phyloP scores from a whole-genome alignment of 2,797 vertebrate genomes.

The Neosalanx taihuensis region DNA sequence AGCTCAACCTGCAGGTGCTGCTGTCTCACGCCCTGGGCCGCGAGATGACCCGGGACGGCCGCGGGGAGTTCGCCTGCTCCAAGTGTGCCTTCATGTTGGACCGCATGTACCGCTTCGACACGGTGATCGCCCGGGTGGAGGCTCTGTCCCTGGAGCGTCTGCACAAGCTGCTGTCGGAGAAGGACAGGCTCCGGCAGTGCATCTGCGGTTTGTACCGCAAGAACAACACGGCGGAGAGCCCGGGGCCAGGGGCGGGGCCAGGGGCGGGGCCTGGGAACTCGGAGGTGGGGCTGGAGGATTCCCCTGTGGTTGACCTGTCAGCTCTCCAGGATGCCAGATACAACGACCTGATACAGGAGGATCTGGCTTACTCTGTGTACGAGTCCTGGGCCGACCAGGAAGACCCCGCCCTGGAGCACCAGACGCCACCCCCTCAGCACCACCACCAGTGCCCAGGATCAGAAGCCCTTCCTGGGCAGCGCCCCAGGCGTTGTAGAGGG shows the following conservation, averaged over 20 bases:
- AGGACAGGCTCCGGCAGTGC: slow-evolving; percentile 88
- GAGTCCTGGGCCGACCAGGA: slow-evolving; percentile 89
- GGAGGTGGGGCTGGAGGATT: slow-evolving; percentile 45
- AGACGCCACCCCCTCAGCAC: slow-evolving; percentile 43
- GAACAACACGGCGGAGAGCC: slow-evolving; percentile 71
- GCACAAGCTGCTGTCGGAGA: slow-evolving; percentile 89
- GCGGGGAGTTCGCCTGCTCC: slow-evolving; percentile 91
- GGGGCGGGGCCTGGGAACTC: slow-evolving; percentile 7
- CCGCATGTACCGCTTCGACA: slow-evolving; percentile 90
- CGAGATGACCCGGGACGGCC: slow-evolving; percentile 87
- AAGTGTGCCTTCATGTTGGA: slow-evolving; percentile 98
- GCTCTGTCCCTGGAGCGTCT: slow-evolving; percentile 87
- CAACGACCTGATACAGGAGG: slow-evolving; percentile 83
- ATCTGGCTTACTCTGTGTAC: slow-evolving; percentile 84
- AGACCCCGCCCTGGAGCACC: slow-evolving; percentile 53
- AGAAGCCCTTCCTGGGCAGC: slow-evolving; percentile 58
- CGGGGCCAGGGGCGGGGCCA: slow-evolving; percentile 25
- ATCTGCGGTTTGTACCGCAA: slow-evolving; percentile 83
- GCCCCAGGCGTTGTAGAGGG: slow-evolving; percentile 81
- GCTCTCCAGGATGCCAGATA: slow-evolving; percentile 77
- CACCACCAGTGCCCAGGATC: slow-evolving; percentile 48
- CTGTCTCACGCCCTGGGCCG: slow-evolving; percentile 88
- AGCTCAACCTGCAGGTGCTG: slow-evolving; percentile 92
- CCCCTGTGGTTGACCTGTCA: slow-evolving; percentile 72
- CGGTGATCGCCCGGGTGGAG: slow-evolving; percentile 85